Evolutionary conservation across 2,113 vertebrate genomes (phyloP).

Genomic region (Odontophorus gujanensis): DNA sequence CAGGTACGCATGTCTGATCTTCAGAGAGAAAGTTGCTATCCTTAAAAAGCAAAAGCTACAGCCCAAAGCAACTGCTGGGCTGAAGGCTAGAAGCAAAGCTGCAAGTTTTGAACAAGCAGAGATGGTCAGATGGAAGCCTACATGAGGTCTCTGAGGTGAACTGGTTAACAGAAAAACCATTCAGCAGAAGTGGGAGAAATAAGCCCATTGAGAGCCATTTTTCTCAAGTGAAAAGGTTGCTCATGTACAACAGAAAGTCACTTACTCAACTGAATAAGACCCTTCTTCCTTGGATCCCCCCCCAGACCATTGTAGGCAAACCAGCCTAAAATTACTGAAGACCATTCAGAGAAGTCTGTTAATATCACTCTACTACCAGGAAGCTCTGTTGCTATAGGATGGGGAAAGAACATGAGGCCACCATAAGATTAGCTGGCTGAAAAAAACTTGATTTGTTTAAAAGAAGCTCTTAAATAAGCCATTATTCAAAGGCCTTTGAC

Average conservation of each 20-base stretch:
- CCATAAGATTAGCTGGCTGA: background rate
- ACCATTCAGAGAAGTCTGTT: background rate
- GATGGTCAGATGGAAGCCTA: background rate
- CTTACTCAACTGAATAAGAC: background rate
- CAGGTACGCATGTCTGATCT: background rate
- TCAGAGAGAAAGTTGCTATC: background rate
- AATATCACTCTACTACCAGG: background rate
- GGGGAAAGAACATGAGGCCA: background rate
- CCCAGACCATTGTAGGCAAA: background rate
- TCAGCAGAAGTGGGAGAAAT: background rate
- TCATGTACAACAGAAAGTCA: background rate
- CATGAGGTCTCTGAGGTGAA: background rate
- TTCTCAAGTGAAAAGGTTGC: background rate
- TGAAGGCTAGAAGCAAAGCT: background rate
- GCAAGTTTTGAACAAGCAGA: background rate
- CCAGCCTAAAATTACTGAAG: background rate
- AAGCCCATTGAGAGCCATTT: background rate
- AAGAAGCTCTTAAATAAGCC: background rate
- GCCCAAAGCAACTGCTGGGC: background rate
- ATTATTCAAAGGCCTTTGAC: background rate
- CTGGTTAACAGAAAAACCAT: background rate
- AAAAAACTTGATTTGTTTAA: background rate
- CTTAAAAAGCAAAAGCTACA: background rate
- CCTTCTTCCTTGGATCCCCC: background rate
- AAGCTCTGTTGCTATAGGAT: background rate